phyloP scores from a whole-genome alignment of 2,113 vertebrate species.

The Ramphastos sulfuratus region DNA sequence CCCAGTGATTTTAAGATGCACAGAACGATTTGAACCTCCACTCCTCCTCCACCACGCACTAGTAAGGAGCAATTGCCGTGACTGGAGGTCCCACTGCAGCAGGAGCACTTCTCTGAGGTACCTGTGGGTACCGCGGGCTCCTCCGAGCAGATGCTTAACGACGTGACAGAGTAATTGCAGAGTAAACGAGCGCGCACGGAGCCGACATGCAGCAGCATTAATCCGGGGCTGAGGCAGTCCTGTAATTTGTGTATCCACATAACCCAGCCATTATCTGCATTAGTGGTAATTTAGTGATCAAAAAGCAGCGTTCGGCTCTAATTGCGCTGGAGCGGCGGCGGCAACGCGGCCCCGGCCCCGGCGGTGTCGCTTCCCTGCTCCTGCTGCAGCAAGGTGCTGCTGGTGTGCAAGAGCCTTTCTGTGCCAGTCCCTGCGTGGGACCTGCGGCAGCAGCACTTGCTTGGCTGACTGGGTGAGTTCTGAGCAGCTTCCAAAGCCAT shows the following conservation, averaged over 20 bases:
- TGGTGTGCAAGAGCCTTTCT: accelerated
- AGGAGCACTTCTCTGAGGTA: background rate
- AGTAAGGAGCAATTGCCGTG: background rate
- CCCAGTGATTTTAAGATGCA: background rate
- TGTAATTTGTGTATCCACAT: constrained; percentile 48
- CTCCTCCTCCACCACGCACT: background rate
- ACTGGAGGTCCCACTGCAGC: background rate
- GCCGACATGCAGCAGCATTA: background rate
- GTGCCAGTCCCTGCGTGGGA: accelerated
- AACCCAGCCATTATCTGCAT: constrained; percentile 40
- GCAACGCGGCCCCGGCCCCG: background rate
- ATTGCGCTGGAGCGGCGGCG: background rate
- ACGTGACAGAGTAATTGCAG: constrained; percentile 16
- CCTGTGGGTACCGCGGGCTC: background rate
- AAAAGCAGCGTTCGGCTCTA: constrained; percentile 4
- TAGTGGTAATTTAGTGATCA: constrained; percentile 59
- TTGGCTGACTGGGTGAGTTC: background rate
- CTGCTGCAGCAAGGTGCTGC: accelerated
- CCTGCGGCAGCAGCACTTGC: accelerated
- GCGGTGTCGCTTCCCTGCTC: background rate
- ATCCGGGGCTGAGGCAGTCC: constrained; percentile 1
- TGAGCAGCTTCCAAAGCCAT: background rate
- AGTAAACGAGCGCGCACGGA: background rate
- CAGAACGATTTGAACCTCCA: accelerated
- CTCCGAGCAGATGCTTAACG: constrained; percentile 14